phyloP scores from a whole-genome alignment of 1,140 invertebrate genomes.

The Hesperophylax magnus region DNA sequence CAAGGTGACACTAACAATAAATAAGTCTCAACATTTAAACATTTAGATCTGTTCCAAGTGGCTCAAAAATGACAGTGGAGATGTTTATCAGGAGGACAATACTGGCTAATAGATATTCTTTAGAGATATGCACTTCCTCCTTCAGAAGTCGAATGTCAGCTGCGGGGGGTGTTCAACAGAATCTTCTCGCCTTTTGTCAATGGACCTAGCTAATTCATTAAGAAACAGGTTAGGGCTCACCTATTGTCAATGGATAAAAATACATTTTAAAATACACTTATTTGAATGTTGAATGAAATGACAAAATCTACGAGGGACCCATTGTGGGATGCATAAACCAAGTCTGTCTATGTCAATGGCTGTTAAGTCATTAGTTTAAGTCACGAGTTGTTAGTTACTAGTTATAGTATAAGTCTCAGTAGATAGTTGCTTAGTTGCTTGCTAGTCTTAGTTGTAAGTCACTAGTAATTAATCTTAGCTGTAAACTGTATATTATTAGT shows the following conservation, averaged over 20 bases:
- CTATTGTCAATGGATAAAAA: not conserved
- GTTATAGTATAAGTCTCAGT: no score
- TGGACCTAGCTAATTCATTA: conserved; percentile 40
- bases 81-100: conserved; percentile 44
- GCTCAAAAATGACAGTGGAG: conserved; percentile 27
- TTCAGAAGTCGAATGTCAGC: conserved; percentile 43
- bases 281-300: conserved; percentile 2
- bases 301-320: no score
- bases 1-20: conserved; percentile 42
- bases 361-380: no score
- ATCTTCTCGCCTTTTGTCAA: conserved; percentile 35
- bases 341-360: no score
- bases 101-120: conserved; percentile 52
- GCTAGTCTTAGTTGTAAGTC: no score
- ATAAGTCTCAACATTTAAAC: conserved; percentile 2
- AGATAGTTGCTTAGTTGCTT: no score
- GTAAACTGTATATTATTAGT: no score
- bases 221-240: conserved; percentile 45
- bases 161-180: conserved; percentile 2
- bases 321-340: no score
- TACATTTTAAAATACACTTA: not conserved
- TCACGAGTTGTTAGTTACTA: no score
- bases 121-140: conserved; percentile 35
- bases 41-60: not conserved
- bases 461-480: no score